Conservation (phyloP, 2,888 invertebrate species). For the Spodoptera littoralis region DNA sequence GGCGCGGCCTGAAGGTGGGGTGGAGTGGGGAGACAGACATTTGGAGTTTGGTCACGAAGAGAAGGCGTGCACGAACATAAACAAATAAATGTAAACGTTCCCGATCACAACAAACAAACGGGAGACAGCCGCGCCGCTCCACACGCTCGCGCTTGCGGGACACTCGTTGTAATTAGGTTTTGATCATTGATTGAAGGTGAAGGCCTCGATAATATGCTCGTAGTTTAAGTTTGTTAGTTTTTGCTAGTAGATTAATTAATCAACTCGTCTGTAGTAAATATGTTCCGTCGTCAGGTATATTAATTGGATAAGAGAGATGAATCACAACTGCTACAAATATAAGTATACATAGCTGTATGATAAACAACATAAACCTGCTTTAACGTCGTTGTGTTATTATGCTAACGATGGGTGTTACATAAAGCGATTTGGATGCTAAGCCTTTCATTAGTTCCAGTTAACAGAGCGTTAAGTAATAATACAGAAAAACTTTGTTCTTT, state of each 20-base stretch:
- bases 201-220: conserved; percentile 21
- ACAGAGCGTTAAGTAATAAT: conserved; percentile 6
- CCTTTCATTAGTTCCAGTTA: conserved; percentile 27
- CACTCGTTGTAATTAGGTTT: conserved; percentile 34
- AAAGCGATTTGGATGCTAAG: conserved; percentile 26
- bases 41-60: conserved; percentile 63
- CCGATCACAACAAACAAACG: conserved; percentile 65
- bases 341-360: conserved; percentile 1
- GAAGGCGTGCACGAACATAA: conserved; percentile 58
- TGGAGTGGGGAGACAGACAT: conserved; percentile 53
- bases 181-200: conserved; percentile 26
- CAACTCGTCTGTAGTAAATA: conserved; percentile 27
- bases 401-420: conserved; percentile 19
- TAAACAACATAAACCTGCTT: conserved; percentile 33
- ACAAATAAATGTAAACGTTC: conserved; percentile 69
- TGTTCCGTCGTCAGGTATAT: conserved; percentile 34
- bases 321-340: conserved; percentile 38
- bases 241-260: conserved; percentile 40
- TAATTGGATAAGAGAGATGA: conserved; percentile 41
- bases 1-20: conserved; percentile 24
- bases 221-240: conserved; percentile 36
- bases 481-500: conserved; percentile 12
- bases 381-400: conserved; percentile 19
- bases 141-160: conserved; percentile 7
- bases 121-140: conserved; percentile 19